These are phyloP conservation scores for Tetranychus piercei DNA, from an alignment of 2,888 invertebrate genomes.

Conservation along the genomic window DNA sequence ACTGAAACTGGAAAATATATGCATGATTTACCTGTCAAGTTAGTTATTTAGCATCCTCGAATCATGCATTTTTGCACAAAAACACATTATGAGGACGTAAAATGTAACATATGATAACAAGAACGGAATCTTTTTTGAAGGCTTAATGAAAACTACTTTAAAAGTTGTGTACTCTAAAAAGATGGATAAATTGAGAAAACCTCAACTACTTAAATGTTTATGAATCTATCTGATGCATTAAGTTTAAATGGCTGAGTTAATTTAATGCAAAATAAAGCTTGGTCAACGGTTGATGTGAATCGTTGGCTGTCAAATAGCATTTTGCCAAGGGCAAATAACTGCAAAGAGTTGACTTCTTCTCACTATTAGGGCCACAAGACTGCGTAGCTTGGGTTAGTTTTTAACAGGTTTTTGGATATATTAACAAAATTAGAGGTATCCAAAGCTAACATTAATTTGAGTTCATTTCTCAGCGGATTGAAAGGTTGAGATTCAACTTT, in stretches of 20 bases:
- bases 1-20: no score
- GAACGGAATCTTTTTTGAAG: not conserved
- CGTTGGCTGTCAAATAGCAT: not conserved
- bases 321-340: not conserved
- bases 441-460: not conserved
- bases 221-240: not conserved
- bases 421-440: not conserved
- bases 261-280: not conserved
- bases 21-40: not conserved
- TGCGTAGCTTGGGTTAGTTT: not conserved
- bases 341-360: not conserved
- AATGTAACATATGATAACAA: not conserved
- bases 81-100: not conserved
- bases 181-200: not conserved
- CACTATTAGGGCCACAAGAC: not conserved
- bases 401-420: not conserved
- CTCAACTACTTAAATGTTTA: not conserved
- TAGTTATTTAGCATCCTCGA: not conserved
- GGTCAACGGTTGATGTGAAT: not conserved
- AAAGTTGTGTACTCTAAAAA: not conserved
- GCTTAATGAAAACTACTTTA: no score
- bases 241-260: not conserved
- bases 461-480: not conserved
- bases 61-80: not conserved
- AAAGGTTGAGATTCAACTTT: conserved; percentile 1